phyloP scores from a whole-genome alignment of 1,140 invertebrate genomes.

The Neomicropteryx cornuta region DNA sequence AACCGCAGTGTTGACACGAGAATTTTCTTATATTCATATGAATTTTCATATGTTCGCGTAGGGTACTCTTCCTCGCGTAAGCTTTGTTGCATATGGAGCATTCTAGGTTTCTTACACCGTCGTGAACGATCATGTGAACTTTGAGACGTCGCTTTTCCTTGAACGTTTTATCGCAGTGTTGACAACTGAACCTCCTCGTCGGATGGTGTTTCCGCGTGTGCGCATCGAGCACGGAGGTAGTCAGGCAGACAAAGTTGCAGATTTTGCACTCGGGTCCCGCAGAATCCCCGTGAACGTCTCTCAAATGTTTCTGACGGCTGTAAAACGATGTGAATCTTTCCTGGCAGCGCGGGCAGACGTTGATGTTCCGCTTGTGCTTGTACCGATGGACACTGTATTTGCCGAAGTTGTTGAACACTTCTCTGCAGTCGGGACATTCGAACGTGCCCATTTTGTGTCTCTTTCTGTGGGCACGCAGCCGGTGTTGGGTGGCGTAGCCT shows the following conservation, averaged over 20 bases:
- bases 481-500: too few species aligned
- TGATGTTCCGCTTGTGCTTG: neutral
- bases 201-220: slow-evolving; percentile 22
- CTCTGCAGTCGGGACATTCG: neutral
- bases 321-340: slow-evolving; percentile 29
- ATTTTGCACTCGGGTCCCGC: neutral
- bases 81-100: slow-evolving; percentile 7
- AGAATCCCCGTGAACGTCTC: slow-evolving; percentile 17
- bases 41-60: too few species aligned
- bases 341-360: slow-evolving; percentile 27
- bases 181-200: neutral
- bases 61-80: too few species aligned
- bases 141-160: too few species aligned
- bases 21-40: too few species aligned
- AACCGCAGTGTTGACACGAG: too few species aligned
- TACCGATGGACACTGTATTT: neutral
- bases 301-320: slow-evolving; percentile 25
- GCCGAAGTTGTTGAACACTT: too few species aligned
- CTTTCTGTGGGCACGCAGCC: too few species aligned
- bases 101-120: slow-evolving; percentile 23
- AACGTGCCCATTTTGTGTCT: neutral
- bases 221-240: neutral
- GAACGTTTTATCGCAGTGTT: too few species aligned
- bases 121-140: slow-evolving; percentile 18
- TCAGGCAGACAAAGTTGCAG: neutral